Base-by-base conservation (phyloP, 2,113 vertebrate genomes). In the Elaphurus davidianus region DNA sequence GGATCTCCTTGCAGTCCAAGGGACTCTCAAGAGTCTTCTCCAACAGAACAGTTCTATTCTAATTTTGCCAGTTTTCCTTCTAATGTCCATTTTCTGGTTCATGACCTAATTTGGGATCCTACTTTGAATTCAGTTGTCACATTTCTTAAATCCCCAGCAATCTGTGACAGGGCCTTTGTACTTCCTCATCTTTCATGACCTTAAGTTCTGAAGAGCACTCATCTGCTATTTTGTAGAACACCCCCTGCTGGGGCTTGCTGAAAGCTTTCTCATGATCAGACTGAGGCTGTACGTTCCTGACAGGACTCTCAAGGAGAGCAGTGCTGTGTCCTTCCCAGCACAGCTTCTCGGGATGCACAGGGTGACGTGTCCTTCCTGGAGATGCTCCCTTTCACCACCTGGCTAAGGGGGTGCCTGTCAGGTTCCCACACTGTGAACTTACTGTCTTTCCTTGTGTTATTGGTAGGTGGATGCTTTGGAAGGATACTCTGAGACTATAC, bases 341-440 rank as follows among this genome's bases (percentile, higher is more conserved):
- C 11, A 27, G 57, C 25, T 14, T 23, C 16, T 16, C 64, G 62
- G 27, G 14, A 45, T 45, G 57, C 9, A 1, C 0, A 0, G 2
- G 27, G 82, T 3, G 3, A 0, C 17, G 33, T 21, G n/a, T n/a
- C 87, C 5, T 55, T 33, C 3, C 45, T 7, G 13, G 33, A 0
- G 3, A 36, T 3, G 90, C 33, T 30, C 43, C 28, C 36, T 62
- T 50, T 67, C 54, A 5, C 86, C 47, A 45, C 16, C 43, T 57
- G 50, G 14, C 52, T 82, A 45, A 2, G 45, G 45, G 17, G 25
- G 1, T 3, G 14, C 6, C 27, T 16, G n/a, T 12, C 33, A 54
- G 57, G 5, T 16, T 36, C 60, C 81, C 57, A 54, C 27, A 50
- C 19, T 28, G 8, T 6, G 10, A 50, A 43, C 36, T 59, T 30